phyloP scores from a whole-genome alignment of 2,888 invertebrate species.

The Baronia brevicornis region DNA sequence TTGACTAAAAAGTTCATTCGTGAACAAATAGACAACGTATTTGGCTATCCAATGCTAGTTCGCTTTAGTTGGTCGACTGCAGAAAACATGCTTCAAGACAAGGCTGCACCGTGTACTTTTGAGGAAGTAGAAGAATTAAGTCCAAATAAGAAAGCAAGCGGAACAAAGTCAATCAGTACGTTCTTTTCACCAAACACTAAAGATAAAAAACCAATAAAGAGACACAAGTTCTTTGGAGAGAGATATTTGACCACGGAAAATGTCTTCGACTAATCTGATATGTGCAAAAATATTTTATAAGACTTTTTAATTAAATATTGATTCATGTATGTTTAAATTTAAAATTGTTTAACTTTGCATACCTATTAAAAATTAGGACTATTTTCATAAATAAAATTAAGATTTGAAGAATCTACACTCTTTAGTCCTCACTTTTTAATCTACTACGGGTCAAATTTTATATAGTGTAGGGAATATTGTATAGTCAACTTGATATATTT shows the following conservation, averaged over 20 bases:
- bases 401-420: too few relatives aligned
- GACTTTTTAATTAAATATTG: not conserved
- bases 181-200: slow-evolving; percentile 65
- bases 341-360: too few relatives aligned
- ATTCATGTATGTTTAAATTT: too few relatives aligned
- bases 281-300: slow-evolving; percentile 4
- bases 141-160: slow-evolving; percentile 46
- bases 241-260: slow-evolving; percentile 75
- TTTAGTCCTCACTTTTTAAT: too few relatives aligned
- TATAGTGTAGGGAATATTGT: too few relatives aligned
- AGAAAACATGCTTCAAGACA: slow-evolving; percentile 83
- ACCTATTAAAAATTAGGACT: too few relatives aligned
- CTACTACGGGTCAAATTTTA: too few relatives aligned
- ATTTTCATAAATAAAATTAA: too few relatives aligned
- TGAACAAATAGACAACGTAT: slow-evolving; percentile 88
- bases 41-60: slow-evolving; percentile 95
- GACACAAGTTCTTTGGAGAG: slow-evolving; percentile 81
- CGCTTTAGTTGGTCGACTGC: slow-evolving; percentile 99
- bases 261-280: slow-evolving; percentile 49
- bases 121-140: slow-evolving; percentile 73
- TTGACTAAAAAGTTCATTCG: slow-evolving; percentile 92
- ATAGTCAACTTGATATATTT: too few relatives aligned
- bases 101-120: slow-evolving; percentile 83
- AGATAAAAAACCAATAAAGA: slow-evolving; percentile 60
- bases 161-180: slow-evolving; percentile 75